Evolutionary conservation across 2,113 vertebrate genomes (phyloP), one percentile per base, ranked within the genome.

Genomic region (Pithys albifrons): DNA sequence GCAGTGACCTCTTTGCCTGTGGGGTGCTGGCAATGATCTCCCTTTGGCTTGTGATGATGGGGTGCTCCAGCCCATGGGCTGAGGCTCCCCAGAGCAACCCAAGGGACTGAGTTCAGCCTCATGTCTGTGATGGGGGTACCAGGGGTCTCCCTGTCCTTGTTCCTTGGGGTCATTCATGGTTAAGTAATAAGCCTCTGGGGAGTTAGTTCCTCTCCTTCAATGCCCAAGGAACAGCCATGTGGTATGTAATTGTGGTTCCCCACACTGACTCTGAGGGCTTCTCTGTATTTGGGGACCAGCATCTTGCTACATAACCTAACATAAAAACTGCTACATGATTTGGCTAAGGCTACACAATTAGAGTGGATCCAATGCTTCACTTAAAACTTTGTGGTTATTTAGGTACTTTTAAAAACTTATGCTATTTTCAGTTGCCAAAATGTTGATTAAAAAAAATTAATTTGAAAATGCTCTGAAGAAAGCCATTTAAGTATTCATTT

Each of bases 141-240:
- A 2, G 5, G 19, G 19, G 0, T 15, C 23, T 33, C 6, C 29
- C 2, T 2, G 0, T 55, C 25, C 33, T 46, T 85, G 29, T 65
- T 27, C 9, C 15, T 48, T 3, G 1, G 22, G 5, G 19, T 20
- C 14, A 19, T 37, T 51, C 46, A 12, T 13, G 6, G n/a, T 10
- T 10, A 19, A 19, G n/a, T 8, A 14, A 19, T 19, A 7, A 76
- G 14, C 12, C 45, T 46, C 5, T 18, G 4, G 7, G 43, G 9
- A 2, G 6, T 18, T 39, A 52, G 5, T 22, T 2, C 1, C 13
- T 20, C 8, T 81, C 33, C 7, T 85, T 37, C 0, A 0, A 11
- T 65, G 13, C 18, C 12, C 35, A 5, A 52, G 41, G 15, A 73
- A 7, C 41, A 81, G 18, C 11, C 3, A 9, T 5, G 48, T 41